Evolutionary conservation across 2,888 invertebrate species (phyloP), one percentile per base, ranked within the genome.

Genomic region (Carterocephalus palaemon): DNA sequence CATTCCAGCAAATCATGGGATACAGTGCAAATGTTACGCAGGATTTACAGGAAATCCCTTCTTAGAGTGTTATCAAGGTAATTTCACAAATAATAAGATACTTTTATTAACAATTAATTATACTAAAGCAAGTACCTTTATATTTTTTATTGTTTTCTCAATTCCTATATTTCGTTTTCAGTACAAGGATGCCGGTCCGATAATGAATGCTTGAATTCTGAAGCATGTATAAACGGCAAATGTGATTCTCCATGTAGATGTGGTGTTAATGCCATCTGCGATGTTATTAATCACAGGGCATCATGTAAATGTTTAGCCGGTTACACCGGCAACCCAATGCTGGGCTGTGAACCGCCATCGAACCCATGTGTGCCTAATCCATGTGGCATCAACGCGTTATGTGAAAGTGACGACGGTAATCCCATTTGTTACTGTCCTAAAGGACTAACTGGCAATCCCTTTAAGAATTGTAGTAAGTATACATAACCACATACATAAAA

Each of bases 371-470:
- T 90, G 51, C 94, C 94, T 13, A 95, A 93, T 75, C 95, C 95
- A n/a, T 96, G 95, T 62, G 96, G 96, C n/a, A 77, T 88, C 1
- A 93, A 93, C 63, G 95, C 96, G 1, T 78, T 93, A 52, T 97
- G 96, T 68, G 95, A 95, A 81, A 89, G 92, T 36, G 94, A 95
- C 60, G 91, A 92, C 60, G 95, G 95, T 37, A 93, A 92, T 71
- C 95, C 96, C 1, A 93, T 96, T 55, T 97, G 96, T 66, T 94
- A 90, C 82, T 96, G 96, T 67, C 95, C 95, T 0, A 95, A 93
- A 74, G 95, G 95, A 50, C 85, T 95, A 52, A 96, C 95, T 2
- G 96, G 96, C 74, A 95, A 96, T 89, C 96, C 96, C 28, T 95
- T 95, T 71, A 91, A 92, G 68, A 93, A 91, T 79, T 96, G 95